Evolutionary conservation across 2,797 vertebrate genomes (phyloP).

Genomic region (Pseudocheirus occidentalis): DNA sequence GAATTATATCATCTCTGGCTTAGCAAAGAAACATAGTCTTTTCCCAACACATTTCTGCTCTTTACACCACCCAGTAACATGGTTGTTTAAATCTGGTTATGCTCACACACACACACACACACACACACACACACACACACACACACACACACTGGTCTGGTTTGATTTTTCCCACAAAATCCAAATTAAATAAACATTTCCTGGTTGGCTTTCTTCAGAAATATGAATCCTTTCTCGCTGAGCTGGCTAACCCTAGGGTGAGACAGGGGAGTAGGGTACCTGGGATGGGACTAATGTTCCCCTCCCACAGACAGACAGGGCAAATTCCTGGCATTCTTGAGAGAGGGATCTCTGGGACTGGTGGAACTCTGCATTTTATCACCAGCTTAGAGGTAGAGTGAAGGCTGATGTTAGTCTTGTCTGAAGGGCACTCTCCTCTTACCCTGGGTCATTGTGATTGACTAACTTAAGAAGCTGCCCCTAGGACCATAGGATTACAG

Average conservation of each 20-base stretch:
- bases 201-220: neutral
- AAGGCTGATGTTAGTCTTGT: neutral
- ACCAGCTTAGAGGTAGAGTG: neutral
- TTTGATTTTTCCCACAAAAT: neutral
- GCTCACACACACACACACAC: neutral
- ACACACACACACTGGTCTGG: neutral
- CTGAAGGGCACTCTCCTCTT: neutral
- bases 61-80: neutral
- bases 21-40: neutral
- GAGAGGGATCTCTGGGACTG: neutral
- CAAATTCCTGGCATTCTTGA: neutral
- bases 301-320: neutral
- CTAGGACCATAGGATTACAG: neutral
- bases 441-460: neutral
- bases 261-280: neutral
- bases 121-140: neutral
- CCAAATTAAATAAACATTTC: neutral
- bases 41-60: neutral
- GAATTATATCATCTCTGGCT: neutral
- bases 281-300: neutral
- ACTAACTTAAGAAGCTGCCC: neutral
- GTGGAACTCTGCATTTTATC: neutral
- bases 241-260: neutral
- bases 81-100: neutral
- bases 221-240: neutral